Percentiles rank a stretch among this genome's conserved stretches.
These are phyloP conservation scores for Tridacna gigas DNA, from an alignment of 2,888 invertebrate genomes.

Conservation along the genomic window DNA sequence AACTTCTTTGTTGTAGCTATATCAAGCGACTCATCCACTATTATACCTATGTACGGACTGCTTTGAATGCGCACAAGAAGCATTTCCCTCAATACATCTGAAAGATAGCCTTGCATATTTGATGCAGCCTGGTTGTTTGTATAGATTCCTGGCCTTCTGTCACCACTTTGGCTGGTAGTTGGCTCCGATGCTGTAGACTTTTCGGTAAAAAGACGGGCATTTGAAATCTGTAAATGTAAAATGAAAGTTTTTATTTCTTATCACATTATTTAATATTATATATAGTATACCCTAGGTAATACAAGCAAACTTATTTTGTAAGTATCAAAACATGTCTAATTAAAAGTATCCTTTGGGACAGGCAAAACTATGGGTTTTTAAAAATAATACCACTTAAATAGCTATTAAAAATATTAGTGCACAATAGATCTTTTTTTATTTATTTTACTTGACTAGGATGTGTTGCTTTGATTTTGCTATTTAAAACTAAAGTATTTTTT, in stretches of 20 bases:
- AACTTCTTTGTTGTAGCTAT: slow-evolving; percentile 41
- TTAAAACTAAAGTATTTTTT: too few relatives aligned
- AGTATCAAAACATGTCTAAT: too few relatives aligned
- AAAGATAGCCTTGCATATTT: slow-evolving; percentile 31
- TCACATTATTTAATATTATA: slow-evolving; percentile 9
- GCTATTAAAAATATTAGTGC: too few relatives aligned
- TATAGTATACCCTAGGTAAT: too few relatives aligned
- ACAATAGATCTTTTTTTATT: too few relatives aligned
- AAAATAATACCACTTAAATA: too few relatives aligned
- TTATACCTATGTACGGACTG: slow-evolving; percentile 44
- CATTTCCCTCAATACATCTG: slow-evolving; percentile 33
- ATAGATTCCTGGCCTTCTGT: slow-evolving; percentile 32
- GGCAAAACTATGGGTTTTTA: too few relatives aligned
- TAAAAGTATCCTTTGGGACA: too few relatives aligned
- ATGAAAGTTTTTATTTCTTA: too few relatives aligned
- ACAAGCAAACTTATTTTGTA: too few relatives aligned
- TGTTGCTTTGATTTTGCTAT: too few relatives aligned
- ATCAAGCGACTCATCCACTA: slow-evolving; percentile 43
- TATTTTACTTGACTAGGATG: too few relatives aligned
- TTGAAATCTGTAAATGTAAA: slow-evolving; percentile 23
- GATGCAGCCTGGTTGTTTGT: slow-evolving; percentile 24
- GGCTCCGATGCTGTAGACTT: neutral
- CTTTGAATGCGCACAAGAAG: slow-evolving; percentile 26
- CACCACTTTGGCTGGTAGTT: neutral
- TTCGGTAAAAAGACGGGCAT: slow-evolving; percentile 13